Percentiles rank a stretch among this genome's conserved stretches.
Evolutionary conservation across 23 tunicate genomes (phyloP).

Genomic region (Halocynthia roretzi): DNA sequence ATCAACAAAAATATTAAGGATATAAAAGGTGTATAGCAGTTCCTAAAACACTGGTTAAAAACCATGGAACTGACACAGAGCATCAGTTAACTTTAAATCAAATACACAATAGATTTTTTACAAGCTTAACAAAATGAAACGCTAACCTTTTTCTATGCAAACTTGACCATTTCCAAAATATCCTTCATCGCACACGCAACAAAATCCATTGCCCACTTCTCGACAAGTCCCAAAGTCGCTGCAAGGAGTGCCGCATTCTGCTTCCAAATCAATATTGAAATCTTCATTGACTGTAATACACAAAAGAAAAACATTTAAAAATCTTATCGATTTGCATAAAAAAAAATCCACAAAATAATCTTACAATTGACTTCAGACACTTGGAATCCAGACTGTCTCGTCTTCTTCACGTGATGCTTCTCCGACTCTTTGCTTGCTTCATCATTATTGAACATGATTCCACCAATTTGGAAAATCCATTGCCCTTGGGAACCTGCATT

Average conservation of each 20-base stretch:
- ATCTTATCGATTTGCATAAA: too few species aligned
- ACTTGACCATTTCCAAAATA: conserved; percentile 74
- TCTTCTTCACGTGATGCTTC: conserved; percentile 5
- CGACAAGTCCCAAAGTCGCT: neutral
- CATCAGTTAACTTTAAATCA: too few species aligned
- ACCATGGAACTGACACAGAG: too few species aligned
- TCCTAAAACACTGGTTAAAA: too few species aligned
- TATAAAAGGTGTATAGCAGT: too few species aligned
- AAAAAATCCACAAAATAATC: neutral
- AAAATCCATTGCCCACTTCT: conserved; percentile 29
- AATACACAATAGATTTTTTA: too few species aligned
- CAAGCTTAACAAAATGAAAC: too few species aligned
- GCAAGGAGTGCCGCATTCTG: neutral
- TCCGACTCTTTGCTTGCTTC: neutral
- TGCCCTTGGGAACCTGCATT: conserved; percentile 62
- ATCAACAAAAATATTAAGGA: too few species aligned
- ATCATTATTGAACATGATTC: conserved; percentile 24
- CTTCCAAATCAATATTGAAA: neutral
- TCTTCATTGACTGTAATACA: conserved; percentile 3
- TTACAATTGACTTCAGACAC: conserved; percentile 14
- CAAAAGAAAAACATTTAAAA: neutral
- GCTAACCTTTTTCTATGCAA: conserved; percentile 49
- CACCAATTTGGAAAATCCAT: conserved; percentile 95
- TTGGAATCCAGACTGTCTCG: conserved; percentile 13
- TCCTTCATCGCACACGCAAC: conserved; percentile 53